phyloP scores from a whole-genome alignment of 2,888 invertebrate genomes.

The Oligia strigilis region DNA sequence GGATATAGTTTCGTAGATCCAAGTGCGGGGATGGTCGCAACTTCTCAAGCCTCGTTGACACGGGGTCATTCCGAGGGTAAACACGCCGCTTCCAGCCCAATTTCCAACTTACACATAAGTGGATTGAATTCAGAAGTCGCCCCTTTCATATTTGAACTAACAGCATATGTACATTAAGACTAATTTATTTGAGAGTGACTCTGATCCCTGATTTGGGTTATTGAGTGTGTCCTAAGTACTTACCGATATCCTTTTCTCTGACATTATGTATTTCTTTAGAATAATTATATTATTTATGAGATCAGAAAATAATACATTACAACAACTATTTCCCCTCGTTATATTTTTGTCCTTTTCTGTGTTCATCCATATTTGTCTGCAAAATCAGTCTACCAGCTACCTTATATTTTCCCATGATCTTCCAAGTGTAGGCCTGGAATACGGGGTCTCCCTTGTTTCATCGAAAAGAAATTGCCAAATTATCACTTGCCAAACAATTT shows the following conservation, averaged over 20 bases:
- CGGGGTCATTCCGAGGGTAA: conserved; percentile 82
- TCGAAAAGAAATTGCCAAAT: too few relatives aligned
- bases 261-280: background rate
- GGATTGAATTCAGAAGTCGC: conserved; percentile 80
- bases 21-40: conserved; percentile 71
- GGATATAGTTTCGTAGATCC: conserved; percentile 70
- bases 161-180: conserved; percentile 56
- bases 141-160: conserved; percentile 65
- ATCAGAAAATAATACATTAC: background rate
- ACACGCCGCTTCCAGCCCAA: conserved; percentile 81
- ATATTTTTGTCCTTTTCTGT: background rate
- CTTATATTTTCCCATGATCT: background rate
- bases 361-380: background rate
- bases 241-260: background rate
- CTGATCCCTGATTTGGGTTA: conserved; percentile 24
- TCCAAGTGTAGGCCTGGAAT: background rate
- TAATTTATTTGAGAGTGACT: conserved; percentile 45
- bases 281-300: background rate
- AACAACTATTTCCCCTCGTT: background rate
- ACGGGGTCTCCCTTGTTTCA: too few relatives aligned
- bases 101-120: conserved; percentile 83
- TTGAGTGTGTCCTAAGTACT: background rate
- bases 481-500: too few relatives aligned
- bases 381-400: background rate
- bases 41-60: conserved; percentile 78